phyloP scores from a whole-genome alignment of 2,888 invertebrate genomes.

The Meteorus colon region DNA sequence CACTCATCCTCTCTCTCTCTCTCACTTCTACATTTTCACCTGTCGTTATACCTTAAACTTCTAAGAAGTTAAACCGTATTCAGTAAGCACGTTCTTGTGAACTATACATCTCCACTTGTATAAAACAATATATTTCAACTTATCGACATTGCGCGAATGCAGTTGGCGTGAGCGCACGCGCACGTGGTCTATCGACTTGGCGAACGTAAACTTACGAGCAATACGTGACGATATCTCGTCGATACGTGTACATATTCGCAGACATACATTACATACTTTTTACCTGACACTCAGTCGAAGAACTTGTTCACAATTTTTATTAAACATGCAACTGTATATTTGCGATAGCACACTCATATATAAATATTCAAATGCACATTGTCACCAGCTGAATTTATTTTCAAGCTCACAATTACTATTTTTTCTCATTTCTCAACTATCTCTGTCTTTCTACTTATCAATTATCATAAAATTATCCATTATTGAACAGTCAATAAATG shows the following conservation, averaged over 20 bases:
- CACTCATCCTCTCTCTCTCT: neutral
- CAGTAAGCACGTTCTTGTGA: neutral
- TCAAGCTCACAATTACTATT: too few species aligned
- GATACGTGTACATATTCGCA: neutral
- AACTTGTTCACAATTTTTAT: neutral
- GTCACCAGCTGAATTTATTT: too few species aligned
- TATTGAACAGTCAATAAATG: neutral
- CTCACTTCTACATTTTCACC: neutral
- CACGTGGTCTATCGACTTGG: conserved; percentile 2
- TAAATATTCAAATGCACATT: too few species aligned
- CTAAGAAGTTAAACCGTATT: neutral
- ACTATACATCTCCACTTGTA: neutral
- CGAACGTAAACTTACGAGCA: neutral
- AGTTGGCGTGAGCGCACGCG: neutral
- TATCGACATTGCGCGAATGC: neutral
- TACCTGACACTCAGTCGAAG: neutral
- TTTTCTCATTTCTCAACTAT: too few species aligned
- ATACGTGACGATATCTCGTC: conserved; percentile 5
- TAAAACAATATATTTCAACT: conserved; percentile 9
- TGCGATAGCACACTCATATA: too few species aligned
- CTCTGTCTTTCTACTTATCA: neutral
- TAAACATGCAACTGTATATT: neutral
- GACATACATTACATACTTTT: conserved; percentile 2
- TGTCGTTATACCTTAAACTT: neutral
- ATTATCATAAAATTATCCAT: neutral